phyloP scores from a whole-genome alignment of 2,113 vertebrate genomes.

The Alethe castanea region DNA sequence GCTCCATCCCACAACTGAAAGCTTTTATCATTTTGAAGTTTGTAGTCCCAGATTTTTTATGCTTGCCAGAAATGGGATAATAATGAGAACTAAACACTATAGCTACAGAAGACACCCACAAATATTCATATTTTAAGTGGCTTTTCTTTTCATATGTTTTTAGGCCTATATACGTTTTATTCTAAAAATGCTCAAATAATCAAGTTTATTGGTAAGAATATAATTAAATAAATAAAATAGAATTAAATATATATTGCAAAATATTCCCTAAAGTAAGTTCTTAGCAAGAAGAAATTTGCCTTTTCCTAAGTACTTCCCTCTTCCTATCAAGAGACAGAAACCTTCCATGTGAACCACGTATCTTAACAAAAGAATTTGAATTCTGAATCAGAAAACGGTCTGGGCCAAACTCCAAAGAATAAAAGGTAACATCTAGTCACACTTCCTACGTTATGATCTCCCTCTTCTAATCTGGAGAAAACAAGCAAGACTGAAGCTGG shows the following conservation, averaged over 20 bases:
- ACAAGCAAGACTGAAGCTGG: not conserved
- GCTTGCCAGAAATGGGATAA: not conserved
- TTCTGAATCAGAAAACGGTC: not conserved
- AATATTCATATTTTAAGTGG: not conserved
- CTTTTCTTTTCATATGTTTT: not conserved
- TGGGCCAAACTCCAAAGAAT: not conserved
- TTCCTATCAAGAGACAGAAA: not conserved
- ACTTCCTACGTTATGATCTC: not conserved
- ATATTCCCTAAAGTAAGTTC: not conserved
- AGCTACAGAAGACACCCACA: not conserved
- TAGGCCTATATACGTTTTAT: not conserved
- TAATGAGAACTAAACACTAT: not conserved
- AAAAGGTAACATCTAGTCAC: not conserved
- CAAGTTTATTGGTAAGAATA: not conserved
- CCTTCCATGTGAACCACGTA: rapidly evolving
- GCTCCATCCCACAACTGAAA: not conserved
- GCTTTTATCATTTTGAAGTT: not conserved
- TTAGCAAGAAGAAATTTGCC: not conserved
- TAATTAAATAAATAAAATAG: not conserved
- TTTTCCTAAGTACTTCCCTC: not conserved
- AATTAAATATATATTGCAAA: not conserved
- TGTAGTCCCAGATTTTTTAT: not conserved
- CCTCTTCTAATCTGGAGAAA: not conserved
- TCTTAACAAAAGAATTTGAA: not conserved
- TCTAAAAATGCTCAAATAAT: not conserved